Conservation (phyloP, 2,888 invertebrate genomes). For the Drosophila nr. perissopoda region DNA sequence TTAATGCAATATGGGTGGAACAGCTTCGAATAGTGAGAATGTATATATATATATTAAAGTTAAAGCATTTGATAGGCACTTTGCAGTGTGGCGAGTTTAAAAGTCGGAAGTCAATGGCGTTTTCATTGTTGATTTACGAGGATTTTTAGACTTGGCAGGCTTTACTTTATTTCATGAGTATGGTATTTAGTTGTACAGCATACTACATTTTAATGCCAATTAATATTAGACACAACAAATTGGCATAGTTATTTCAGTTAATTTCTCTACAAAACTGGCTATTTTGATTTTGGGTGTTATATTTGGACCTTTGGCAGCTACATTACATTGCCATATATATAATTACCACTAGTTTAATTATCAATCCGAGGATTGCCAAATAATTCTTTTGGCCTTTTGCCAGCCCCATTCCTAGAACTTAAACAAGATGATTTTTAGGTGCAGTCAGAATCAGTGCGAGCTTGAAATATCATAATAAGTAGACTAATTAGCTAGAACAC, state of each 20-base stretch:
- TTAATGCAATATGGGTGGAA: conserved; percentile 20
- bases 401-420: conserved; percentile 2
- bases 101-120: conserved; percentile 22
- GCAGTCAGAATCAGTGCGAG: conserved; percentile 47
- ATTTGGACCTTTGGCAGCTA: conserved; percentile 62
- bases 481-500: conserved; percentile 31
- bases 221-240: conserved; percentile 1
- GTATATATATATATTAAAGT: conserved; percentile 7
- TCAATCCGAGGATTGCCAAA: conserved; percentile 15
- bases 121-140: not conserved
- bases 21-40: conserved; percentile 10
- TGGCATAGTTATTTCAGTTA: conserved; percentile 14
- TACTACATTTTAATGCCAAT: conserved; percentile 1
- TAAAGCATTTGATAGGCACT: conserved; percentile 61
- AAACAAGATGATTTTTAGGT: conserved; percentile 17
- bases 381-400: not conserved
- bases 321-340: conserved; percentile 25
- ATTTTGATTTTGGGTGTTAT: conserved; percentile 49
- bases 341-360: conserved; percentile 20
- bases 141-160: conserved; percentile 4
- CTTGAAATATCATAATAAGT: conserved; percentile 27
- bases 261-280: conserved; percentile 37
- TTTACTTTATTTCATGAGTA: conserved; percentile 5
- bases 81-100: conserved; percentile 49
- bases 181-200: conserved; percentile 3